Conservation (phyloP, 2,888 invertebrate species). For the Habrosyne pyritoides region DNA sequence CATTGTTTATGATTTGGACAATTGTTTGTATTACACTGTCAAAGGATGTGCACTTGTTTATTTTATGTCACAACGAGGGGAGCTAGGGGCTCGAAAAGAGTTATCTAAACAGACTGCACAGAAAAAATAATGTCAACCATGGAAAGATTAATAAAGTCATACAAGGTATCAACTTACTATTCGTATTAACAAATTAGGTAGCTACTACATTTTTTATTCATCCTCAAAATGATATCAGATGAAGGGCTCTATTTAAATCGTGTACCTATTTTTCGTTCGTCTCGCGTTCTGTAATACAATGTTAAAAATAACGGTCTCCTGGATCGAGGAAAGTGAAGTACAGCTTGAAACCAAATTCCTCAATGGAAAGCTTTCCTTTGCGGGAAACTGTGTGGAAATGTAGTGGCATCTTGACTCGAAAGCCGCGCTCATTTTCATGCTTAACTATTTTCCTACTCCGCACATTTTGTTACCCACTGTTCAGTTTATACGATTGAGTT, state of each 20-base stretch:
- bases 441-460: constrained; percentile 16
- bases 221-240: not conserved
- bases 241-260: not conserved
- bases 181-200: too few species aligned
- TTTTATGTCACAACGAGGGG: constrained; percentile 54
- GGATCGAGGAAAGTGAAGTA: constrained; percentile 42
- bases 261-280: not conserved
- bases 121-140: constrained; percentile 19
- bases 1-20: constrained; percentile 83
- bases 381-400: constrained; percentile 56
- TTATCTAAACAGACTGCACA: constrained; percentile 54
- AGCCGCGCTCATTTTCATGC: constrained; percentile 59
- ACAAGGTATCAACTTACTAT: not conserved
- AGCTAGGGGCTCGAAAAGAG: constrained; percentile 42
- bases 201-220: not conserved
- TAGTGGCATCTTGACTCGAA: constrained; percentile 66
- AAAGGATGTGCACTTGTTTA: constrained; percentile 82
- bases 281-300: constrained; percentile 1
- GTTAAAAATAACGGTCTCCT: constrained; percentile 20
- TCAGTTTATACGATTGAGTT: not conserved
- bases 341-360: constrained; percentile 55
- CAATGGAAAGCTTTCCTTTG: constrained; percentile 60
- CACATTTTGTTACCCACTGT: constrained; percentile 2
- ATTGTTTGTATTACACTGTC: constrained; percentile 81
- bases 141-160: not conserved